Evolutionary conservation across 2,888 invertebrate genomes (phyloP), one percentile per base, ranked within the genome.

Genomic region (Lissonota sp.): DNA sequence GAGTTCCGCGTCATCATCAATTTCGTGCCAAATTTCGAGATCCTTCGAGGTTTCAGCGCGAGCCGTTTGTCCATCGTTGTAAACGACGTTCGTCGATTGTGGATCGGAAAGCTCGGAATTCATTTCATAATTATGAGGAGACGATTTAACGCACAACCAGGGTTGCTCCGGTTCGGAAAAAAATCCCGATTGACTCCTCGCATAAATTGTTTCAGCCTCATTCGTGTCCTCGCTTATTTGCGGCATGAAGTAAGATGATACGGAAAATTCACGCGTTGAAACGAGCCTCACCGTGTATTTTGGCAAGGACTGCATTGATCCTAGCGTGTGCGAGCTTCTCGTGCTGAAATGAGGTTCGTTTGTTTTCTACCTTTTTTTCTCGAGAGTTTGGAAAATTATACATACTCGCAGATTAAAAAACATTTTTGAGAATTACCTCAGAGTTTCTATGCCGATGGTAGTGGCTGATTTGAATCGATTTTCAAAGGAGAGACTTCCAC

Each of bases 401-500:
- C 12, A 5, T 26, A 44, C 39, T 46, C 16, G 37, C 10, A 2
- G 8, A 46, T 16, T 6, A 10, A 10, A 46, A 63, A 5, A 10
- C 4, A 63, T 46, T 10, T n/a, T n/a, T 49, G 6, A 1, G 6
- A 7, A 55, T 76, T 46, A 69, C 75, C 75, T 42, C 37, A 76
- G 6, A 62, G 69, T 37, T 40, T 76, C 69, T 1, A 76, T 69
- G 37, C 62, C 67, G 42, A 76, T 62, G 5, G 81, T 74, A 3
- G 84, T 60, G 16, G 75, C 72, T 4, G 84, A 87, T 81, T 69
- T 84, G 49, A 88, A 82, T n/a, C 79, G 81, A 71, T 80, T 80
- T 62, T 85, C 74, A 62, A 88, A 82, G 55, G 87, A 76, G 1
- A 87, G 51, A 75, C 85, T 85, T 37, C 84, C 88, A 10, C 83